A percentile compares a stretch with the other conserved stretches of the same genome.
Conservation (phyloP, 2,888 invertebrate genomes). For the Lithosia quadra region DNA sequence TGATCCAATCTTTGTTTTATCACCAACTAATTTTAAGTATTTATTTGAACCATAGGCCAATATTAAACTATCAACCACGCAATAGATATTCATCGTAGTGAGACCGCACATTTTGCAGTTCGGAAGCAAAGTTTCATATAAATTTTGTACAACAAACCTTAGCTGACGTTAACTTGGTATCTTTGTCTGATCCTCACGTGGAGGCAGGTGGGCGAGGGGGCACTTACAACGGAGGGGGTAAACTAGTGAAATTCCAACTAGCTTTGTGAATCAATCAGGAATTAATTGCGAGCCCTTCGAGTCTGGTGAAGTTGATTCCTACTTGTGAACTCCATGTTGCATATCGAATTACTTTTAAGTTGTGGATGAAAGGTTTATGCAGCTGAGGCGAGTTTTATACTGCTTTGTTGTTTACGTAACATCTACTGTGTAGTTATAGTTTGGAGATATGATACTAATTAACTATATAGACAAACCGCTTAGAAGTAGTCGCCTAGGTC, state of each 20-base stretch:
- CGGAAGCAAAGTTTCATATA: constrained; percentile 79
- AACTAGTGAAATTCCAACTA: constrained; percentile 71
- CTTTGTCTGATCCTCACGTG: constrained; percentile 80
- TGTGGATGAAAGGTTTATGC: constrained; percentile 15
- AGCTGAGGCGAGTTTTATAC: background rate
- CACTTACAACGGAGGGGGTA: constrained; percentile 44
- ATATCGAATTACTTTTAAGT: constrained; percentile 50
- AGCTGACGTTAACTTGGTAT: constrained; percentile 82
- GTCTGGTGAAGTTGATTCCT: constrained; percentile 67
- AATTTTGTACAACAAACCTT: constrained; percentile 82
- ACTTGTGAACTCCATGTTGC: constrained; percentile 47
- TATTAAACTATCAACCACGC: background rate
- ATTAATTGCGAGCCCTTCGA: constrained; percentile 76
- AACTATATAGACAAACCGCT: background rate
- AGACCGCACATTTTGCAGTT: constrained; percentile 58
- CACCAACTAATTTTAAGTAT: background rate
- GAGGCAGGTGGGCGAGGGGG: constrained; percentile 59
- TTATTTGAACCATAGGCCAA: too few species aligned
- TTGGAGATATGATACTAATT: background rate
- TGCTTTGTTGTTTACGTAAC: background rate
- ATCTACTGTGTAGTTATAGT: background rate
- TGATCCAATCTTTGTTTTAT: too few species aligned
- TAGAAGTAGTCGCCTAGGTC: background rate
- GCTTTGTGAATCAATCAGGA: constrained; percentile 83
- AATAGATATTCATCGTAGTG: constrained; percentile 47